phyloP scores from a whole-genome alignment of 1,140 invertebrate genomes.

The Lasioglossum baleicum region DNA sequence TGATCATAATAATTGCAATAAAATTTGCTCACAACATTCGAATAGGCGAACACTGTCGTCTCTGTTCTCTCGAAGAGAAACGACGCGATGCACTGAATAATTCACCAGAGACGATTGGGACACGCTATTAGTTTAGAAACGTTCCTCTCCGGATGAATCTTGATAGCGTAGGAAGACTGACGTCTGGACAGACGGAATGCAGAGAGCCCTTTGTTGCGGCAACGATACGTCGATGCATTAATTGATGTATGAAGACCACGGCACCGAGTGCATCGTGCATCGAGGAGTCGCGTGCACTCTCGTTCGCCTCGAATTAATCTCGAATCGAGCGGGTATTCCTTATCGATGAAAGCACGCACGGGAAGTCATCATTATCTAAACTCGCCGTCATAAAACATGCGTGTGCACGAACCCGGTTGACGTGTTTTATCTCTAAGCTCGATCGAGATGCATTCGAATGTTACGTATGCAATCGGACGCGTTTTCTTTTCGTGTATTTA shows the following conservation, averaged over 20 bases:
- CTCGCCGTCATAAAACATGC: constrained; percentile 33
- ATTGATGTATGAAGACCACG: constrained; percentile 56
- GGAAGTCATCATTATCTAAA: constrained; percentile 36
- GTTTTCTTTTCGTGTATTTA: constrained; percentile 14
- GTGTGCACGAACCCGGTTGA: constrained; percentile 20
- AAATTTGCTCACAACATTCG: background rate
- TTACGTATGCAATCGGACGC: background rate
- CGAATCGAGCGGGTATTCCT: constrained; percentile 6
- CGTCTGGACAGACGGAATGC: background rate
- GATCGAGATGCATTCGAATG: constrained; percentile 12
- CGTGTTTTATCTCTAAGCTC: constrained; percentile 24
- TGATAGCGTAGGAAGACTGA: background rate
- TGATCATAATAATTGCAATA: too few species aligned
- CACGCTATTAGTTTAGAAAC: background rate
- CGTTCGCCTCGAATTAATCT: constrained; percentile 32
- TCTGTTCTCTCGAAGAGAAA: background rate
- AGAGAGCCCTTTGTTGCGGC: background rate
- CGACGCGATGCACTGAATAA: background rate
- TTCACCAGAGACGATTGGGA: background rate
- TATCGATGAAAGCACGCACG: constrained; percentile 38
- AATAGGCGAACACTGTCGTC: background rate
- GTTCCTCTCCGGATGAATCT: background rate
- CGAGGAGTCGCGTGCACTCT: constrained; percentile 1
- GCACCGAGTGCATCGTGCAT: background rate
- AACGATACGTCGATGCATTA: constrained; percentile 43